These are phyloP conservation scores for Elmis aenea DNA, from an alignment of 2,888 invertebrate species.

Conservation along the genomic window DNA sequence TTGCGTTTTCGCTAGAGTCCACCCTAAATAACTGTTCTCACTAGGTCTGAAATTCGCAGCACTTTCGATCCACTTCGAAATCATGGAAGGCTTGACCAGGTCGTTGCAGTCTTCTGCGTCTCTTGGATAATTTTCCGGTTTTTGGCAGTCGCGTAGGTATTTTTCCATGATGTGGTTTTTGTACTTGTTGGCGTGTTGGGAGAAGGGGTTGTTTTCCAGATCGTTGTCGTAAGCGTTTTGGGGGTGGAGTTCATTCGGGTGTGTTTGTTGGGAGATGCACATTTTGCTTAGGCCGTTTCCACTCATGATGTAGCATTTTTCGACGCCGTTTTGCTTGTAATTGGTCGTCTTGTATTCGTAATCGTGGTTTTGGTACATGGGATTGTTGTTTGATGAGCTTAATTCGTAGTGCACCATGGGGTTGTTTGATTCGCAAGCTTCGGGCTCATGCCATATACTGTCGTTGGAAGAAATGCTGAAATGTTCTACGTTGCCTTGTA, in stretches of 20 bases:
- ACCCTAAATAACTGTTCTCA: slow-evolving; percentile 66
- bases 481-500: slow-evolving; percentile 73
- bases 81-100: slow-evolving; percentile 51
- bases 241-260: slow-evolving; percentile 42
- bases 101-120: slow-evolving; percentile 22
- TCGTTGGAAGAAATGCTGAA: slow-evolving; percentile 75
- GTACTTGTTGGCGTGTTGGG: slow-evolving; percentile 47
- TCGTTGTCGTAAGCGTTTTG: slow-evolving; percentile 45
- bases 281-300: slow-evolving; percentile 22
- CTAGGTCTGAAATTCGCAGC: slow-evolving; percentile 69
- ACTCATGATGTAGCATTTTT: slow-evolving; percentile 38
- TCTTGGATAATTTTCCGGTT: slow-evolving; percentile 26
- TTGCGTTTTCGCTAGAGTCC: slow-evolving; percentile 45
- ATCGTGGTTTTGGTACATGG: not conserved
- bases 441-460: slow-evolving; percentile 73
- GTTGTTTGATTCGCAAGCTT: slow-evolving; percentile 2
- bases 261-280: slow-evolving; percentile 24
- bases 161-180: slow-evolving; percentile 59
- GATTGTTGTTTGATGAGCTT: not conserved
- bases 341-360: slow-evolving; percentile 3
- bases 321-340: slow-evolving; percentile 24
- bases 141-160: slow-evolving; percentile 50
- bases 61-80: slow-evolving; percentile 72
- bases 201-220: slow-evolving; percentile 34
- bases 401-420: not conserved